phyloP scores from a whole-genome alignment of 2,797 vertebrate genomes.

The Esox masquinongy region DNA sequence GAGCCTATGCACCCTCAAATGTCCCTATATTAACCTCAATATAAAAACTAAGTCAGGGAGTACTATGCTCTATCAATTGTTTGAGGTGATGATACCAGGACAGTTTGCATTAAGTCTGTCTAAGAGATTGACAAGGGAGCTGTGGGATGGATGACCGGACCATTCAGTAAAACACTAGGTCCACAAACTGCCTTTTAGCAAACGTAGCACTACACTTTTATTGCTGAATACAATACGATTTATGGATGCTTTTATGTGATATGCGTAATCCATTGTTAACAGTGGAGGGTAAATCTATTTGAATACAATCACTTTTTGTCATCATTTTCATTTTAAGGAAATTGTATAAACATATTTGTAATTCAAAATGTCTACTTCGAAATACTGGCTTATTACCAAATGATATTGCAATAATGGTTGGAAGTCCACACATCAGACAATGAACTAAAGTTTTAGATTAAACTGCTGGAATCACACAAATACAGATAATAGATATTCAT shows the following conservation, averaged over 20 bases:
- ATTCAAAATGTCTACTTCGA: too few relatives aligned
- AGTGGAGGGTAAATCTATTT: too few relatives aligned
- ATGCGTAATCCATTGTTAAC: not conserved
- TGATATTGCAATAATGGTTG: too few relatives aligned
- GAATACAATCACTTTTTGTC: too few relatives aligned
- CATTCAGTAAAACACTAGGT: constrained; percentile 58
- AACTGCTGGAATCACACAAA: too few relatives aligned
- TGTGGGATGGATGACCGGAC: constrained; percentile 63
- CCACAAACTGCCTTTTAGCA: constrained; percentile 43
- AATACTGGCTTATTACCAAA: too few relatives aligned
- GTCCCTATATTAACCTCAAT: constrained; percentile 23
- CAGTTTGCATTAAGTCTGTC: constrained; percentile 57
- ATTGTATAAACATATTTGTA: too few relatives aligned
- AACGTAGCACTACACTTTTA: constrained; percentile 39
- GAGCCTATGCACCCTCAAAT: constrained; percentile 32
- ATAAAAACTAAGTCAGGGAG: constrained; percentile 56
- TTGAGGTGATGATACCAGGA: constrained; percentile 56
- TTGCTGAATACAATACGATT: not conserved
- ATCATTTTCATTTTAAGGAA: too few relatives aligned
- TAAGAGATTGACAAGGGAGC: constrained; percentile 15
- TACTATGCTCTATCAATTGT: constrained; percentile 61
- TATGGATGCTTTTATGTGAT: not conserved
- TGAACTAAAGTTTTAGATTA: too few relatives aligned
- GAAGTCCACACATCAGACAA: too few relatives aligned
- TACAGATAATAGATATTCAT: too few relatives aligned